phyloP scores from a whole-genome alignment of 1,140 invertebrate species.

The Zeugodacus cucurbitae region DNA sequence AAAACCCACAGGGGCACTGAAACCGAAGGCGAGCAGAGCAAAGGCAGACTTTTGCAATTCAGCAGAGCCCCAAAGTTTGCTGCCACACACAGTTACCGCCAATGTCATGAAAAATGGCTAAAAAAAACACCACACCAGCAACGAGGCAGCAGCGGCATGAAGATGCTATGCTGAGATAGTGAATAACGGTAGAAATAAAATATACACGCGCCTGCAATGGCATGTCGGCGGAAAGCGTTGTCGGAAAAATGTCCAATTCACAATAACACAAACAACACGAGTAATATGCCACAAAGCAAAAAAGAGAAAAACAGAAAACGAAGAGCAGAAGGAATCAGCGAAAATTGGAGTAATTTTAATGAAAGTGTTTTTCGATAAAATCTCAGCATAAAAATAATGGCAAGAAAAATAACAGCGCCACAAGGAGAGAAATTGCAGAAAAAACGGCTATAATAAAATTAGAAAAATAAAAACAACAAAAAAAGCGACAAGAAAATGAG shows the following conservation, averaged over 20 bases:
- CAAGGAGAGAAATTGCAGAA: background rate
- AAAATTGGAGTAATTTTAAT: slow-evolving; percentile 45
- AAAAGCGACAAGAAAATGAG: background rate
- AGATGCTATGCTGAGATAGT: slow-evolving; percentile 9
- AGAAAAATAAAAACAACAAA: background rate
- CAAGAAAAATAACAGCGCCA: background rate
- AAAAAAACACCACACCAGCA: background rate
- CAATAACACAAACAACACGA: background rate
- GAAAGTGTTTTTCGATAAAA: slow-evolving; percentile 45
- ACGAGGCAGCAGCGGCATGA: slow-evolving; percentile 4
- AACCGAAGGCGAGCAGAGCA: background rate
- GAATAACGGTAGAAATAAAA: slow-evolving; percentile 28
- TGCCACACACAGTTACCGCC: background rate
- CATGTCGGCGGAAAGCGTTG: slow-evolving; percentile 9
- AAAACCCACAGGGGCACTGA: background rate
- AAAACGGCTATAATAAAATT: slow-evolving; percentile 18
- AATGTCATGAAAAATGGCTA: background rate
- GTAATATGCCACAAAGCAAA: background rate
- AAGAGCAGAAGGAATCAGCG: background rate
- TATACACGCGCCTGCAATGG: slow-evolving; percentile 2
- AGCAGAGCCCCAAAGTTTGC: slow-evolving; percentile 12
- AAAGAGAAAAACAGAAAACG: background rate
- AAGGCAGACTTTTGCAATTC: slow-evolving; percentile 4
- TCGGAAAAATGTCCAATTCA: slow-evolving; percentile 19
- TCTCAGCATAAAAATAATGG: slow-evolving; percentile 40